Evolutionary conservation across 2,113 vertebrate genomes (phyloP).

Genomic region (Penelope pileata): DNA sequence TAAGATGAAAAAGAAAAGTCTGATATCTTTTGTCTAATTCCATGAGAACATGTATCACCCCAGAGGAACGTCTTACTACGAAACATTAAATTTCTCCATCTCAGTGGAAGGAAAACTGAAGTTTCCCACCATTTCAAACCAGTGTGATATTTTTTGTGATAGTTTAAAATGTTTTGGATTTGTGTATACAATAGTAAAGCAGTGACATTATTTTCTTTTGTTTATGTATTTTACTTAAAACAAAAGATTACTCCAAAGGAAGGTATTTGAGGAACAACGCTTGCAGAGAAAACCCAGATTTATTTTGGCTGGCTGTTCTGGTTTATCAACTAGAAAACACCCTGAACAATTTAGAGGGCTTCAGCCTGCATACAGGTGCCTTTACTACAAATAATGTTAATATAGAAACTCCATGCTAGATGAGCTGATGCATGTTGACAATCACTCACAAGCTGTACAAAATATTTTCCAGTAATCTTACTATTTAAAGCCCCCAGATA

Average conservation of each 20-base stretch:
- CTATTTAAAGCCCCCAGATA: background rate
- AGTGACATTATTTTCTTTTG: background rate
- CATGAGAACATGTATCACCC: background rate
- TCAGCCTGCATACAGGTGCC: background rate
- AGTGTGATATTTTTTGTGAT: background rate
- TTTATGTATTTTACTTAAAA: slow-evolving; percentile 56
- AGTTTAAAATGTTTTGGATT: background rate
- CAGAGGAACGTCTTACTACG: background rate
- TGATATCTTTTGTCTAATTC: background rate
- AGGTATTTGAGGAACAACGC: slow-evolving; percentile 37
- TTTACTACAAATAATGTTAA: background rate
- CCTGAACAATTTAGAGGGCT: background rate
- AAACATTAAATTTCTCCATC: background rate
- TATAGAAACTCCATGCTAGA: background rate
- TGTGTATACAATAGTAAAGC: background rate
- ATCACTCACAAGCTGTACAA: background rate
- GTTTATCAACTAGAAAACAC: background rate
- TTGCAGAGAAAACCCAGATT: background rate
- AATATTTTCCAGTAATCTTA: background rate
- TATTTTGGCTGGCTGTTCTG: background rate
- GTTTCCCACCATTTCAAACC: background rate
- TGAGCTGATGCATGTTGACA: background rate
- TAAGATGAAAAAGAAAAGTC: background rate
- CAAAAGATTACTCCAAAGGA: slow-evolving; percentile 25
- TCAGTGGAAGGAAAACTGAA: background rate